These are phyloP conservation scores for Campaea margaritaria DNA, from an alignment of 2,888 invertebrate species.

Conservation along the genomic window DNA sequence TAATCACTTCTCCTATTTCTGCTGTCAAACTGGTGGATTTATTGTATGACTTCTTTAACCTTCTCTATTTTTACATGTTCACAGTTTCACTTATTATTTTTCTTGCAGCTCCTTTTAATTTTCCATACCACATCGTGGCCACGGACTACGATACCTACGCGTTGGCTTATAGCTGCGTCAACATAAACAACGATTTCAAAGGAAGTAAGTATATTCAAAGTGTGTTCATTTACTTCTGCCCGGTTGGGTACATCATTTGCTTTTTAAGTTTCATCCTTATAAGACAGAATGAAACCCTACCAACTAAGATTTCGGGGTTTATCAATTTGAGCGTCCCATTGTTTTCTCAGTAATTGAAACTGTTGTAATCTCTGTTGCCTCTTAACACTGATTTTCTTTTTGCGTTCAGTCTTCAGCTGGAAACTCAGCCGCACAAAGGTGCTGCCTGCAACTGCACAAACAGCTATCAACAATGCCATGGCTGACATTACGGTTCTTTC, in stretches of 20 bases:
- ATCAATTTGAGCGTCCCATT: too few species aligned
- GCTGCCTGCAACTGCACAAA: slow-evolving; percentile 45
- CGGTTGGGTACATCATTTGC: too few species aligned
- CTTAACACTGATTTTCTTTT: slow-evolving; percentile 4
- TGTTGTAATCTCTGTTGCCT: too few species aligned
- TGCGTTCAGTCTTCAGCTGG: slow-evolving; percentile 71
- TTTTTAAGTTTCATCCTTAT: too few species aligned
- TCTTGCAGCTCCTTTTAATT: slow-evolving; percentile 51
- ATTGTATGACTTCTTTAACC: not conserved
- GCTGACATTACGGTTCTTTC: slow-evolving; percentile 54
- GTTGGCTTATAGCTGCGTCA: slow-evolving; percentile 86
- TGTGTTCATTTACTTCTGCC: not conserved
- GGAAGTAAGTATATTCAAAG: slow-evolving; percentile 54
- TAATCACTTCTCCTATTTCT: too few species aligned
- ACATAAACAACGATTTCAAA: slow-evolving; percentile 57
- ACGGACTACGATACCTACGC: slow-evolving; percentile 86
- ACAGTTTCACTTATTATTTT: slow-evolving; percentile 8
- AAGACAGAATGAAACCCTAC: too few species aligned
- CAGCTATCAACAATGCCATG: slow-evolving; percentile 55
- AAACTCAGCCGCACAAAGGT: slow-evolving; percentile 65
- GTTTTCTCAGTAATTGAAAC: too few species aligned
- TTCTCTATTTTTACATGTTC: not conserved
- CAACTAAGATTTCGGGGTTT: too few species aligned
- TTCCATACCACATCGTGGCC: slow-evolving; percentile 63
- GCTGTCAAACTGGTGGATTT: too few species aligned